Evolutionary conservation across 37 sponge, comb jelly and placozoan genomes (phyloP), one percentile per base, ranked within the genome.

Genomic region (Chondrilla cf. caribensis): DNA sequence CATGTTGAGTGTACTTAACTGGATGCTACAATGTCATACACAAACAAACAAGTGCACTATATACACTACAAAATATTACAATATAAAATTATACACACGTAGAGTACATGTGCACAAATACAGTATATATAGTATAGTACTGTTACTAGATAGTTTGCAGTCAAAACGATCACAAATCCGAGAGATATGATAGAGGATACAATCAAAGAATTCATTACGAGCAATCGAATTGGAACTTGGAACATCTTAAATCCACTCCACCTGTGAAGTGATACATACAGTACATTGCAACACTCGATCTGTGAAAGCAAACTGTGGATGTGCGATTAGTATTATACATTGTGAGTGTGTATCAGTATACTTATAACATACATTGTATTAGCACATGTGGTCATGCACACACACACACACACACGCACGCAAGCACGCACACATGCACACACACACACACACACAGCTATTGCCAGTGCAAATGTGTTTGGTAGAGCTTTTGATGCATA

Each of bases 91-190:
- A n/a, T n/a, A n/a, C n/a, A n/a, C n/a, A n/a, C n/a, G n/a, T n/a
- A n/a, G n/a, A n/a, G n/a, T n/a, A n/a, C n/a, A n/a, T n/a, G n/a
- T n/a, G n/a, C n/a, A n/a, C n/a, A n/a, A n/a, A 77, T 98, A 94
- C 33, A 95, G 90, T 17, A 37, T 54, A 2, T 78, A 60, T 75
- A 98, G 70, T 73, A 94, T 96, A 2, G n/a, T n/a, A 79, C 58
- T 0, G 96, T 96, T 54, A 96, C 99, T 33, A 96, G 96, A 60
- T 98, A 98, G 89, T 98, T 98, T 85, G 92, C 84, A 15, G 79
- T 37, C 2, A 93, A 93, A 58, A 93, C 84, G 14, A 78, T 72
- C 38, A 97, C 84, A 77, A 91, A 85, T 31, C 86, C 36, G 41
- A 82, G 68, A 18, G 90, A 35, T 35, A 89, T 25, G 0, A 33